These are phyloP conservation scores for Volucella inflata DNA, from an alignment of 2,888 invertebrate species.

Conservation along the genomic window DNA sequence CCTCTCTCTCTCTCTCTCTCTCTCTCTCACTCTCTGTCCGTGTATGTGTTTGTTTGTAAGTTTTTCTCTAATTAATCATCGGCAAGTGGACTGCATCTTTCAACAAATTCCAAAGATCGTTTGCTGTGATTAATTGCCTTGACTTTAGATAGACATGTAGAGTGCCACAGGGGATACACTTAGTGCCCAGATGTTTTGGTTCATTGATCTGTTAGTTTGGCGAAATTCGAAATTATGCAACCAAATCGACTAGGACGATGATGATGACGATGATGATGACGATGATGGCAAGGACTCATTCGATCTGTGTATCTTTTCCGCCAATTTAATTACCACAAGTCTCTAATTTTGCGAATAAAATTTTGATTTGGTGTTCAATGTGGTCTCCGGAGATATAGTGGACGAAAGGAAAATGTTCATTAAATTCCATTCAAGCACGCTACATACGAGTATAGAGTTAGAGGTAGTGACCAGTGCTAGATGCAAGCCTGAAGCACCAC, in stretches of 20 bases:
- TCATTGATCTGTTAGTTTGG: constrained; percentile 31
- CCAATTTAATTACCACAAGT: constrained; percentile 48
- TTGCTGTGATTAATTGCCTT: constrained; percentile 68
- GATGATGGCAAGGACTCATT: constrained; percentile 24
- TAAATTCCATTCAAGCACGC: constrained; percentile 46
- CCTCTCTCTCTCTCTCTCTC: background rate
- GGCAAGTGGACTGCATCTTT: constrained; percentile 66
- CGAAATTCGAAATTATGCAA: constrained; percentile 65
- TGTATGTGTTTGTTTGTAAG: background rate
- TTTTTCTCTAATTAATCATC: constrained; percentile 64
- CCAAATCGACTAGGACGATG: constrained; percentile 14
- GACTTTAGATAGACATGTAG: constrained; percentile 34
- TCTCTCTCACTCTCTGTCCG: background rate
- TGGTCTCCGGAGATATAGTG: background rate
- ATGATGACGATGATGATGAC: no score
- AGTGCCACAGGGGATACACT: constrained; percentile 40
- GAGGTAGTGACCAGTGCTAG: background rate
- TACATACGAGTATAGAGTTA: background rate
- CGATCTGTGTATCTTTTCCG: constrained; percentile 51
- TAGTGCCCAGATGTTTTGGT: constrained; percentile 28
- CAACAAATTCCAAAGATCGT: constrained; percentile 66
- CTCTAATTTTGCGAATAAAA: constrained; percentile 49
- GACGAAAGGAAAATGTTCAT: constrained; percentile 51
- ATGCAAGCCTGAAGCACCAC: constrained; percentile 36
- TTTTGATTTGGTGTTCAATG: constrained; percentile 47